A percentile compares a stretch with the other conserved stretches of the same genome.
Conservation (phyloP, 2,797 vertebrate species). For the Masticophis lateralis region DNA sequence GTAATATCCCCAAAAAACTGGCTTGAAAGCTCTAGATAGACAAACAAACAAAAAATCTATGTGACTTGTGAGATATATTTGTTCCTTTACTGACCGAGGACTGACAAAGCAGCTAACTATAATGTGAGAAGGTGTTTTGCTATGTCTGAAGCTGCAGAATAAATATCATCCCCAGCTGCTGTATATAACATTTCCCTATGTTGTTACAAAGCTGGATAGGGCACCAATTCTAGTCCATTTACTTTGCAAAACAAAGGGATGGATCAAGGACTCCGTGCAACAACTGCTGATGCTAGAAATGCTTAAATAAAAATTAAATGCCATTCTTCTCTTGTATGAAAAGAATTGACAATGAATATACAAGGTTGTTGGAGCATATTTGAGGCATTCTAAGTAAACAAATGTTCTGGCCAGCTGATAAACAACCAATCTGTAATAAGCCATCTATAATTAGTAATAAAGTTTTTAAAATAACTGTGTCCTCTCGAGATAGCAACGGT, state of each 20-base stretch:
- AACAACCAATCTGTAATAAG: slow-evolving; percentile 64
- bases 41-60: background rate
- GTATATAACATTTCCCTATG: background rate
- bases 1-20: background rate
- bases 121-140: background rate
- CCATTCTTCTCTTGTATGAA: slow-evolving; percentile 2
- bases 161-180: background rate
- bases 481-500: slow-evolving; percentile 54
- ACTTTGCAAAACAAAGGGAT: background rate
- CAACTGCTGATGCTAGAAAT: background rate
- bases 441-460: slow-evolving; percentile 68
- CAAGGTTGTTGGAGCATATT: slow-evolving; percentile 13
- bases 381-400: slow-evolving; percentile 46
- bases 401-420: slow-evolving; percentile 53
- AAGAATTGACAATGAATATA: slow-evolving; percentile 1
- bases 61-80: background rate
- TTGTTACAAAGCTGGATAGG: background rate
- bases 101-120: background rate
- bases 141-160: background rate
- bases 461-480: slow-evolving; percentile 68
- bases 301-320: slow-evolving; percentile 14
- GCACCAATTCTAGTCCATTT: background rate
- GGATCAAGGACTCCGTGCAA: slow-evolving; percentile 4
- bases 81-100: background rate
- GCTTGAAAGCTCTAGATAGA: background rate